These are phyloP conservation scores for Linnaemya vulpina DNA, from an alignment of 2,888 invertebrate genomes.

Conservation along the genomic window DNA sequence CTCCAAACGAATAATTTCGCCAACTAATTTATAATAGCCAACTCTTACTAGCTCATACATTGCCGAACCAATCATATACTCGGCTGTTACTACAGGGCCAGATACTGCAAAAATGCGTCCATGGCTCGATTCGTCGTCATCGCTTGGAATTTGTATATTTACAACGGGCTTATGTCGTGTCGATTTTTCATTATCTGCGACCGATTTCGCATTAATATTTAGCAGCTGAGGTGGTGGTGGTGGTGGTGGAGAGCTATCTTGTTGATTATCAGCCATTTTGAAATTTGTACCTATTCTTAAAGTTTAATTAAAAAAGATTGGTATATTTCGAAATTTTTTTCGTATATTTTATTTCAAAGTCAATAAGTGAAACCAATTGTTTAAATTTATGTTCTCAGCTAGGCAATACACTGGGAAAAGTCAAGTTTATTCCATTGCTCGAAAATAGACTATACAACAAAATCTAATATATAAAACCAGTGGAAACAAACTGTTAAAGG, in stretches of 20 bases:
- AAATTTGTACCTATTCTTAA: background rate
- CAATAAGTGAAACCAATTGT: no score
- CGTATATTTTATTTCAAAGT: background rate
- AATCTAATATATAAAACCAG: no score
- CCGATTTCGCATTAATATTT: background rate
- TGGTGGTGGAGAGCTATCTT: background rate
- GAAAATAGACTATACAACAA: no score
- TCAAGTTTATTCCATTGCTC: no score
- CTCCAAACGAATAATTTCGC: constrained; percentile 99
- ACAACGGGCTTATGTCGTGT: background rate
- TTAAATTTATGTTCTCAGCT: no score
- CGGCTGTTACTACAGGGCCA: constrained; percentile 99
- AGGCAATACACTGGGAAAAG: no score
- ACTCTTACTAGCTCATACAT: constrained; percentile 99
- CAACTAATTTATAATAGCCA: constrained; percentile 98
- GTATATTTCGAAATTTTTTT: background rate
- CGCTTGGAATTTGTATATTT: background rate
- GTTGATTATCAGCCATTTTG: constrained; percentile 32
- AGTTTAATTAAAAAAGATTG: background rate
- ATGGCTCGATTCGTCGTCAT: constrained; percentile 26
- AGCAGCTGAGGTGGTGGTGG: background rate
- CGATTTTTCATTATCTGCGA: background rate
- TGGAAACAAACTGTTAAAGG: no score
- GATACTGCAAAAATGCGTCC: constrained; percentile 98
- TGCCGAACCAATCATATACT: constrained; percentile 99